A percentile compares a stretch with the other conserved stretches of the same genome.
These are phyloP conservation scores for Gymnothorax javanicus DNA, from an alignment of 2,797 vertebrate species.

Conservation along the genomic window DNA sequence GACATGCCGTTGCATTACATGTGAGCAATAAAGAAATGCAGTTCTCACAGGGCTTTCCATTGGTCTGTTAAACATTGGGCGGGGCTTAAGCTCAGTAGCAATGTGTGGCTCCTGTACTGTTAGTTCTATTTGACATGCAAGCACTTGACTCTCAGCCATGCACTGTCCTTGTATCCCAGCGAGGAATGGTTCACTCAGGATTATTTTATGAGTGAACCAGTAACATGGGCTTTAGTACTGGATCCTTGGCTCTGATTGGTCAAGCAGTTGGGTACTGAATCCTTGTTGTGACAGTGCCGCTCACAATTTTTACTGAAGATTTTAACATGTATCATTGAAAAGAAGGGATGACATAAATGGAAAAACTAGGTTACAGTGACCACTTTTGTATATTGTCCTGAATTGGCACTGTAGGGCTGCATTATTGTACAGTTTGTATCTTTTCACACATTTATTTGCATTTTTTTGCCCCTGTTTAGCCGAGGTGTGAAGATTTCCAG, in stretches of 20 bases:
- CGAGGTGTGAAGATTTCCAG: constrained; percentile 75
- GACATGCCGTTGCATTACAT: constrained; percentile 90
- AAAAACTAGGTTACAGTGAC: not conserved
- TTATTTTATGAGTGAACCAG: no score
- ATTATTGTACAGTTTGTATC: not conserved
- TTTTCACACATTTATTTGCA: not conserved
- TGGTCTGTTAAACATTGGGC: not conserved
- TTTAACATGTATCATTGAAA: not conserved
- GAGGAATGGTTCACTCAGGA: no score
- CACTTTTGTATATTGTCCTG: constrained; percentile 5
- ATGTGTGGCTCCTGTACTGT: no score
- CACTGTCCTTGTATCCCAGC: no score
- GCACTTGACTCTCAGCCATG: no score
- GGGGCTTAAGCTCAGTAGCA: no score
- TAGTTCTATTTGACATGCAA: no score
- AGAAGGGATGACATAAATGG: not conserved
- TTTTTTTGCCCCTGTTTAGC: constrained; percentile 60
- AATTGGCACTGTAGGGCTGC: not conserved
- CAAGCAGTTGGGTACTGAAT: no score
- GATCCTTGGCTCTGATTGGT: no score
- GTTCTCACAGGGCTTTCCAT: not conserved
- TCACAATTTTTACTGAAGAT: not conserved
- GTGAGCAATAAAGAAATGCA: constrained; percentile 61
- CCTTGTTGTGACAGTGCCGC: not conserved
- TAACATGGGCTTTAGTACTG: no score